These are phyloP conservation scores for Scartelaos histophorus DNA, from an alignment of 2,113 vertebrate genomes.

Conservation along the genomic window DNA sequence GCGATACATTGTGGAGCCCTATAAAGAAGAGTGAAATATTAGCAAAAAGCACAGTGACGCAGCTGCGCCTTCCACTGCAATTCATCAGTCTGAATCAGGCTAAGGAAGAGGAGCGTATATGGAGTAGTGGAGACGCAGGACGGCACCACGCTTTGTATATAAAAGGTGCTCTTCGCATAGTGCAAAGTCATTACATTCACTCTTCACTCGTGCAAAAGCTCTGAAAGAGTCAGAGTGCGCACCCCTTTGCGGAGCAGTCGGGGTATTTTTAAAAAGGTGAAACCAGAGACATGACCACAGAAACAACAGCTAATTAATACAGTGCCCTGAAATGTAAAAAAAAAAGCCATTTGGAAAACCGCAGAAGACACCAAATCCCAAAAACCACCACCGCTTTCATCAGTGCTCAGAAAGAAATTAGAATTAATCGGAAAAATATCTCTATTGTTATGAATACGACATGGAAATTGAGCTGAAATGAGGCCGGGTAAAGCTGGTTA, in stretches of 20 bases:
- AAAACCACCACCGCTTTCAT: not conserved
- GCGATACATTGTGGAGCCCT: no score
- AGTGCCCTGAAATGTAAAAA: slow-evolving; percentile 12
- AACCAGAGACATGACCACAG: slow-evolving; percentile 21
- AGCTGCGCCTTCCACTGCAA: slow-evolving; percentile 21
- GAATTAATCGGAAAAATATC: slow-evolving; percentile 7
- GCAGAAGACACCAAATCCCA: not conserved
- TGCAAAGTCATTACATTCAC: slow-evolving; percentile 53
- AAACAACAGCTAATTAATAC: slow-evolving; percentile 37
- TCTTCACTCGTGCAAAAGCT: slow-evolving; percentile 31
- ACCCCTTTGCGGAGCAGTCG: not conserved
- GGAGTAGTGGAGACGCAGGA: not conserved
- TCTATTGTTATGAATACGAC: slow-evolving; percentile 1
- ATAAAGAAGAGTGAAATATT: slow-evolving; percentile 22
- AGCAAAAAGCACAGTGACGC: slow-evolving; percentile 21
- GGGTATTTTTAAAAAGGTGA: slow-evolving; percentile 11
- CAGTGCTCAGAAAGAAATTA: not conserved
- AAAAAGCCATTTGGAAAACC: slow-evolving; percentile 1
- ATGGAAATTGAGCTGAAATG: not conserved
- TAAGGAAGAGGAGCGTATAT: not conserved
- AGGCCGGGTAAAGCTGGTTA: not conserved
- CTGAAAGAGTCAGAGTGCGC: slow-evolving; percentile 39
- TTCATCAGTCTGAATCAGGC: slow-evolving; percentile 7
- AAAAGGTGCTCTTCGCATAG: slow-evolving; percentile 47
- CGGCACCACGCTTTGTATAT: slow-evolving; percentile 21